Base-by-base conservation (phyloP, 2,113 vertebrate species). In the Syngnathus typhle region DNA sequence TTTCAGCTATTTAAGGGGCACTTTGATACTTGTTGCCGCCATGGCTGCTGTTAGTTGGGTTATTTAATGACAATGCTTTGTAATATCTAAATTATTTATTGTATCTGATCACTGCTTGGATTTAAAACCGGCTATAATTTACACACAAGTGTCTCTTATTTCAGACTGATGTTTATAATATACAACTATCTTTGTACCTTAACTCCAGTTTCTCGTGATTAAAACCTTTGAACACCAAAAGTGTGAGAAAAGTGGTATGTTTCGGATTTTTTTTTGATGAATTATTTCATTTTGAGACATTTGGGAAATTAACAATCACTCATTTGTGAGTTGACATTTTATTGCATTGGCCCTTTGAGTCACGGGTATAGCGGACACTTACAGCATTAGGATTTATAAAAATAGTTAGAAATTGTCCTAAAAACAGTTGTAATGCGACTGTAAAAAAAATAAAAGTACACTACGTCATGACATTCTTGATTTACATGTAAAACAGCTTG, bases 301-400 rank as follows among this genome's bases (percentile, higher is more conserved):
- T 0, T 8, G 44, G 6, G 7, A 1, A 44, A 32, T 13, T 1
- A 23, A 41, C 41, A 32, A n/a, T 16, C 36, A 60, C 36, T 2
- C 6, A 15, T 43, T 43, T 38, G 13, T 8, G 10, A 6, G 0
- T 11, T 12, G 32, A n/a, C 19, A 60, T 69, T 87, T 88, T 73
- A 84, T 89, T 85, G 73, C 65, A 81, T 84, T 81, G 76, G 59
- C 71, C 64, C 68, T 69, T 81, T 71, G 43, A 67, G 58, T 60
- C 61, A 72, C 44, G 23, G 47, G 67, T 69, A 49, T 18, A 68
- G 59, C 71, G 54, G 64, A 77, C 67, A 67, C 44, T 68, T 43
- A 77, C 46, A 65, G 63, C 15, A 32, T 47, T 27, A 27, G 60
- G 70, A 77, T 66, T 71, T 52, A 78, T 47, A 67, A 70, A 88